Evolutionary conservation across 2,797 vertebrate genomes (phyloP).

Genomic region (Tinamus major): DNA sequence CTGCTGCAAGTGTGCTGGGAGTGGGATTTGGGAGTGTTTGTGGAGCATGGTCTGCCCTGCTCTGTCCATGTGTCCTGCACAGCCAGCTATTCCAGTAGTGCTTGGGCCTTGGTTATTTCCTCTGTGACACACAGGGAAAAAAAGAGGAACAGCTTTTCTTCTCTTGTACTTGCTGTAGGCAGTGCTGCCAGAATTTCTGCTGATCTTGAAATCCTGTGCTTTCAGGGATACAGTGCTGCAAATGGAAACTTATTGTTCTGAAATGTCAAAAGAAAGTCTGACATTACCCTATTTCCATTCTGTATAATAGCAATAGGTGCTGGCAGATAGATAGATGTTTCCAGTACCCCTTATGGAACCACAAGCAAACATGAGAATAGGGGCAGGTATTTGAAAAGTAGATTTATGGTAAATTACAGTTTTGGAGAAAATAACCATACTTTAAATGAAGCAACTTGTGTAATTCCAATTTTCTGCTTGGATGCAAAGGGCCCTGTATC

Average conservation of each 20-base stretch:
- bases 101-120: not conserved
- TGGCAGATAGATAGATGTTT: not conserved
- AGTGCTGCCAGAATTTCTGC: not conserved
- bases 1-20: not conserved
- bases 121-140: not conserved
- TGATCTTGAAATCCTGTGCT: not conserved
- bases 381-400: not conserved
- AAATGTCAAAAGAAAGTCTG: not conserved
- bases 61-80: not conserved
- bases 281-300: not conserved
- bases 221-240: not conserved
- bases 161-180: not conserved
- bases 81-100: fast-evolving
- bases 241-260: not conserved
- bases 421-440: not conserved
- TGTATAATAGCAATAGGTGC: not conserved
- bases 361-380: not conserved
- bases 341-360: not conserved
- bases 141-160: not conserved
- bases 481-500: not conserved
- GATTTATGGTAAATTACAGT: not conserved
- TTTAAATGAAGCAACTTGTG: not conserved
- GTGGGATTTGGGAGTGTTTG: not conserved
- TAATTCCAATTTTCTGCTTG: not conserved
- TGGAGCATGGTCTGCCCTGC: not conserved